Evolutionary conservation across 2,113 vertebrate species (phyloP), one percentile per base, ranked within the genome.

Genomic region (Nerophis lumbriciformis): DNA sequence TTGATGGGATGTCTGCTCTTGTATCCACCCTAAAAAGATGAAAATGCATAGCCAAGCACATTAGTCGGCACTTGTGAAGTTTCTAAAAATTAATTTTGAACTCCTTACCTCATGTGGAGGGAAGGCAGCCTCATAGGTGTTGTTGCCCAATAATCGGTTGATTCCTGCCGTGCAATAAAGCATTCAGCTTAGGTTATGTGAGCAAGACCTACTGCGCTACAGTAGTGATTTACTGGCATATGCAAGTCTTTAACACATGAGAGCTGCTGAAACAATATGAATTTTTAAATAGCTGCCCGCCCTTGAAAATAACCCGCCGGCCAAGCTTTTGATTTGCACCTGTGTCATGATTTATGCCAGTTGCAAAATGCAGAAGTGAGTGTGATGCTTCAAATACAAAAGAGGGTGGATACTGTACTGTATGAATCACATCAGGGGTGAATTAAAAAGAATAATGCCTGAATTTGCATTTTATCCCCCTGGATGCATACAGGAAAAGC

Each of bases 91-190:
- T 59, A 63, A 48, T 45, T 16, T 6, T 13, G 12, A 21, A 16
- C 28, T 60, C 65, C 73, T 81, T 72, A 99, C 97, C 94, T 99
- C 96, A 72, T 99, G 97, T 35, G 95, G 97, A 61, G 96, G 97
- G 83, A 98, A 99, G 5, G 96, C 95, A 73, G 96, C 95, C 83
- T 98, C 97, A 14, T 98, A 98, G 0, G 96, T 96, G 65, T 90
- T 93, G 79, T 98, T 98, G 76, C 87, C 94, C 77, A 98, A 86
- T 71, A 99, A 85, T 36, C 95, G 94, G 77, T 92, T 96, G 76
- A 99, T 97, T 81, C 97, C 97, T 99, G 11, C 50, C 67, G 66
- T 35, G 51, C 21, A 53, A 36, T 36, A 53, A 51, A 51, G 6
- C 12, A 13, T 35, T 39, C 38, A 12, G 38, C 6, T 57, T 21